Conservation (phyloP, 2,113 vertebrate genomes). For the Danio rerio region DNA sequence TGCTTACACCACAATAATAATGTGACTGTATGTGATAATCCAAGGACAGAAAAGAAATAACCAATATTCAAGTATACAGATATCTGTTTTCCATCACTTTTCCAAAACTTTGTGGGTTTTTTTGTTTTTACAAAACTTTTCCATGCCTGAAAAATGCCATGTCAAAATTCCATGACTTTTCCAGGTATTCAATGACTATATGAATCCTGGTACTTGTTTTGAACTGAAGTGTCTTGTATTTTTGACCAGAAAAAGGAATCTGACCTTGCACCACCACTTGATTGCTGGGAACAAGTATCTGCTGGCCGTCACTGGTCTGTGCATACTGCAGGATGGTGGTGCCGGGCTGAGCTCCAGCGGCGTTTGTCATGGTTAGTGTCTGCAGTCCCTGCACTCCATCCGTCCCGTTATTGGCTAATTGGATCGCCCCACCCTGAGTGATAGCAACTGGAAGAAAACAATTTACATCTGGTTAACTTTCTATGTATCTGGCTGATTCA, state of each 20-base stretch:
- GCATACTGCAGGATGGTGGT: conserved; percentile 98
- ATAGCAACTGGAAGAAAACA: conserved; percentile 87
- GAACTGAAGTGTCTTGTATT: neutral
- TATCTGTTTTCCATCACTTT: no score
- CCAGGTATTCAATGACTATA: neutral
- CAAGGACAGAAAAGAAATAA: no score
- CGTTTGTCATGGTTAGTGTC: conserved; percentile 94
- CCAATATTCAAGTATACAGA: no score
- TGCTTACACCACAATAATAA: no score
- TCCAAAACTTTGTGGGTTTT: no score
- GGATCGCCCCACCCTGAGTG: conserved; percentile 97
- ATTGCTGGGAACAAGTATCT: conserved; percentile 98
- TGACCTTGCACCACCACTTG: conserved; percentile 99
- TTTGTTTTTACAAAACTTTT: no score
- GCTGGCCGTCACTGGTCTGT: conserved; percentile 97
- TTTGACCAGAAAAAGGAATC: conserved; percentile 24
- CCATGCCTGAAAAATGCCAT: no score
- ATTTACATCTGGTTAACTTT: neutral
- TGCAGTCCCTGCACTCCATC: conserved; percentile 96
- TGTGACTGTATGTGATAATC: no score
- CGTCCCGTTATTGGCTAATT: conserved; percentile 96
- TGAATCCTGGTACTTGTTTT: neutral
- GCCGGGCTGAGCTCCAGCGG: conserved; percentile 85
- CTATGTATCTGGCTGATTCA: neutral
- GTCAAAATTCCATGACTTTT: no score